These are phyloP conservation scores for Phyto melanocephala DNA, from an alignment of 2,888 invertebrate species.

Conservation along the genomic window DNA sequence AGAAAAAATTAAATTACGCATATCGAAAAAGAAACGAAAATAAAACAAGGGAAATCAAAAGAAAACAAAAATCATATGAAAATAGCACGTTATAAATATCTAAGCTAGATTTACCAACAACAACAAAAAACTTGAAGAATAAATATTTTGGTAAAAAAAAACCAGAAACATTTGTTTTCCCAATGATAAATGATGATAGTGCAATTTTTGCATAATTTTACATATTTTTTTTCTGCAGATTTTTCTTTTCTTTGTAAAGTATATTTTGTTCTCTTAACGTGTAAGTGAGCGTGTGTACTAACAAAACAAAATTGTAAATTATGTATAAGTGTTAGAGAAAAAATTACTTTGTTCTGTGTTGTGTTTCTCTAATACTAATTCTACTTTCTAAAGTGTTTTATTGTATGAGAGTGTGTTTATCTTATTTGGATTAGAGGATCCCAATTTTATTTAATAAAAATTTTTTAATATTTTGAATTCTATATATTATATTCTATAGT, in stretches of 20 bases:
- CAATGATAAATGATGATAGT: conserved; percentile 64
- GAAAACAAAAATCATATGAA: conserved; percentile 12
- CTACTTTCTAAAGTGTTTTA: not conserved
- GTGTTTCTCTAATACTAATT: not conserved
- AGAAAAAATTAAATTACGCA: conserved; percentile 25
- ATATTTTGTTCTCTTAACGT: not conserved
- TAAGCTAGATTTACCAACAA: conserved; percentile 39
- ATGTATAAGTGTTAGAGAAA: not conserved
- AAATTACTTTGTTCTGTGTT: not conserved
- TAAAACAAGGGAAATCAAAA: not conserved
- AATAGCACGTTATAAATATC: conserved; percentile 58
- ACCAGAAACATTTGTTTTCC: conserved; percentile 37
- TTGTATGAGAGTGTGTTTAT: not conserved
- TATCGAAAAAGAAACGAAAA: conserved; percentile 8
- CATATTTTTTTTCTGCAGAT: conserved; percentile 9
- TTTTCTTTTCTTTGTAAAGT: not conserved
- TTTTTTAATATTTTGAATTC: no score
- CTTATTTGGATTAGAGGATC: no score
- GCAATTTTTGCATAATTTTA: conserved; percentile 63
- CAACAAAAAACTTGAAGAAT: not conserved
- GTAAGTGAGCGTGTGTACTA: no score
- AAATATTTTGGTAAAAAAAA: conserved; percentile 32
- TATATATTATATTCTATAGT: no score
- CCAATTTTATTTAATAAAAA: no score
- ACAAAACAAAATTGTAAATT: conserved; percentile 59